These are phyloP conservation scores for Microcebus murinus DNA, from an alignment of 2,113 vertebrate genomes.

Conservation along the genomic window DNA sequence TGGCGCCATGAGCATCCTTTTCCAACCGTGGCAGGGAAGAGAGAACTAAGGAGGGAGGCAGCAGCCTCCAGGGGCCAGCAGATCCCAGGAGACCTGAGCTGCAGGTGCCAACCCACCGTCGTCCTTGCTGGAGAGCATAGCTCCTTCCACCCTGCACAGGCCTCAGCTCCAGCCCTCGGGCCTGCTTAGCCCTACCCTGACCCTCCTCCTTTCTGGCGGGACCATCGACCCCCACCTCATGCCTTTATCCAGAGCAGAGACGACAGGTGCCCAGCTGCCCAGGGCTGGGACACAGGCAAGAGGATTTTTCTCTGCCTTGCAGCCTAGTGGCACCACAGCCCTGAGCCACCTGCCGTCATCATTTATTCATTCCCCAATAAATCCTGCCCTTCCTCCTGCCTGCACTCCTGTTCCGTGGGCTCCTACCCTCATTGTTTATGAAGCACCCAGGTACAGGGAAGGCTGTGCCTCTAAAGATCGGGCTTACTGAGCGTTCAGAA, in stretches of 20 bases:
- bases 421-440: not conserved
- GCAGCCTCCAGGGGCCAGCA: not conserved
- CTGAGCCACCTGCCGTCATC: rapidly evolving
- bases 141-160: not conserved
- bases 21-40: not conserved
- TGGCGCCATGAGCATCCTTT: not conserved
- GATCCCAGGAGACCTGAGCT: not conserved
- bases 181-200: not conserved
- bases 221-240: rapidly evolving
- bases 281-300: rapidly evolving
- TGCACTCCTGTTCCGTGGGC: not conserved
- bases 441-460: not conserved
- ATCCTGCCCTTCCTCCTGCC: not conserved
- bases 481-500: not conserved
- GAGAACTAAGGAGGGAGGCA: rapidly evolving
- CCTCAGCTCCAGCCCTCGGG: not conserved
- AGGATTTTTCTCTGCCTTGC: not conserved
- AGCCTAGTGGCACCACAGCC: not conserved
- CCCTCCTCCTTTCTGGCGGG: not conserved
- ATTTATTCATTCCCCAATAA: not conserved
- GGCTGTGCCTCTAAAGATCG: not conserved
- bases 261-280: not conserved
- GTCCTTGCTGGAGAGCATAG: not conserved
- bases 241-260: not conserved
- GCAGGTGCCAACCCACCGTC: too few species aligned